Evolutionary conservation across 2,113 vertebrate genomes (phyloP), one percentile per base, ranked within the genome.

Genomic region (Ochotona curzoniae): DNA sequence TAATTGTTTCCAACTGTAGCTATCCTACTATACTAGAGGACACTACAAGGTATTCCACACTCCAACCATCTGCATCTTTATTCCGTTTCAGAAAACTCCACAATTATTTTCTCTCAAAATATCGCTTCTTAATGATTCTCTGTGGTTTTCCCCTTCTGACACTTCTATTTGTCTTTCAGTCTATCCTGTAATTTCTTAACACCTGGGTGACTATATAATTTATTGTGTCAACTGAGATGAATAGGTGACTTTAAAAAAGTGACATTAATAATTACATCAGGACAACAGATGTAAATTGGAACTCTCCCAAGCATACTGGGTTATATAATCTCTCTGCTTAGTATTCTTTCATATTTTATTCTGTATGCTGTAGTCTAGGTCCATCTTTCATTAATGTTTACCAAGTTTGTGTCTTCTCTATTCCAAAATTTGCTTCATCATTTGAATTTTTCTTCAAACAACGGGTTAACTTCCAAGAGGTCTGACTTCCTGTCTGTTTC

Each of bases 41-140:
- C 54, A 57, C 15, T 57, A 57, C 14, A 57, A 57, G 54, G 54
- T 57, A 57, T 14, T 57, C 17, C 54, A 57, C 54, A 57, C 54
- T 57, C 54, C 54, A 15, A 15, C 54, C 18, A 18, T 57, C 14
- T 57, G 54, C 54, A 57, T 57, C 25, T 70, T 88, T 78, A 44
- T 76, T 83, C 66, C 86, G 10, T 79, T 95, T 87, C 64, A 8
- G 51, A 89, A 80, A 64, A 80, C 32, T 82, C n/a, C 14, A 83
- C 17, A 92, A 30, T 7, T 83, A 28, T 83, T 92, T 88, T 82
- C 54, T 71, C 26, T 87, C 54, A 47, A 93, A 91, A 67, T 61
- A 49, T 35, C 23, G 44, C 26, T 74, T 92, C 47, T 70, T 93
- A 79, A 54, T 28, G 21, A 60, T 74, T 90, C 12, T 87, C 47